Base-by-base conservation (phyloP, 92 coral and sea anemone species). In the Montipora capitata region DNA sequence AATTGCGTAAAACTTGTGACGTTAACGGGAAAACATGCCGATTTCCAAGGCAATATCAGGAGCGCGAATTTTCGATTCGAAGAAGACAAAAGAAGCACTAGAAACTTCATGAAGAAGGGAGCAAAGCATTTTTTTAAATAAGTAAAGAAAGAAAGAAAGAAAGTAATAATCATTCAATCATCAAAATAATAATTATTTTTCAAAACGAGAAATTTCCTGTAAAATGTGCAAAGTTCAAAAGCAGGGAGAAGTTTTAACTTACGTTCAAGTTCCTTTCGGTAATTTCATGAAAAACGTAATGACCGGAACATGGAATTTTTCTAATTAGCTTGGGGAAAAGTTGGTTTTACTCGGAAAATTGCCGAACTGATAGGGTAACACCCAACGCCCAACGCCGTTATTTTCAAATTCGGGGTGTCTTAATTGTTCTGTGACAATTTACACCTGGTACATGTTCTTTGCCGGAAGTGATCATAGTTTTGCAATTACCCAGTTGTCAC, bases 21-120 rank as follows among this genome's bases (percentile, higher is more conserved):
- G 98, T 95, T 82, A 70, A 20, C 64, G 57, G 86, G 85, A 81
- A 95, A 95, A 95, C 96, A 95, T 81, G 87, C 87, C 20, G 86
- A 93, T 86, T 92, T 86, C 87, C 94, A 79, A 72, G 87, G 91
- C 43, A 61, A 80, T 74, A 59, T 79, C 69, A 78, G 35, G 49
- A 94, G 93, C 97, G 94, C 94, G 95, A 94, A 92, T 80, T 95
- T 95, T 95, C 96, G 73, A 72, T 76, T 85, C 44, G 35, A 20
- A 14, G 6, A 16, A 3, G 14, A 35, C 20, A 35, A 38, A 5
- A 20, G 84, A 44, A 66, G 17, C 56, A 13, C 48, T 45, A 44
- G 84, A 65, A 80, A 3, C 6, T 45, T 80, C 74, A 2, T 13
- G 44, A 40, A 20, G 39, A 63, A 8, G 14, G 8, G 64, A 51